phyloP scores from a whole-genome alignment of 2,797 vertebrate species.

The Neoniphon sammara region DNA sequence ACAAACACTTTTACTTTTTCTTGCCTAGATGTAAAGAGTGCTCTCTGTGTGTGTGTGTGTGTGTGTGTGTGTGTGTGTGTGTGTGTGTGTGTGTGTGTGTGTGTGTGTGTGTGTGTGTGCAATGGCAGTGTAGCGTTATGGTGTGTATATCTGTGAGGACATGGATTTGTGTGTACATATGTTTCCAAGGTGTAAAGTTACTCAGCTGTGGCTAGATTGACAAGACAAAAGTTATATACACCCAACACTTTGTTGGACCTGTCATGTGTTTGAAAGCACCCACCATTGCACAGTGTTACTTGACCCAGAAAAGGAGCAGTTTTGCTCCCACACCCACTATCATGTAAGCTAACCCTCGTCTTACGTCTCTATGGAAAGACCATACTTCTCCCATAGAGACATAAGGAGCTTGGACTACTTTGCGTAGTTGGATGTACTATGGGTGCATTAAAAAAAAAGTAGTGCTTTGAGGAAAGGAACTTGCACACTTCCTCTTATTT shows the following conservation, averaged over 20 bases:
- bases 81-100: conserved; percentile 24
- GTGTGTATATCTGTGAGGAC: conserved; percentile 18
- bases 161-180: conserved; percentile 11
- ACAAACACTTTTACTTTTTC: too few species aligned
- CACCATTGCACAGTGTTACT: conserved; percentile 37
- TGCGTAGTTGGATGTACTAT: too few species aligned
- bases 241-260: conserved; percentile 56
- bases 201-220: conserved; percentile 46
- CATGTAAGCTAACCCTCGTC: not conserved
- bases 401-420: too few species aligned
- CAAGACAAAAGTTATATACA: conserved; percentile 62
- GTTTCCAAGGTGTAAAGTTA: conserved; percentile 49
- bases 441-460: too few species aligned
- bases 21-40: too few species aligned
- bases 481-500: too few species aligned
- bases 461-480: too few species aligned
- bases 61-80: conserved; percentile 38
- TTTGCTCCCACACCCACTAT: not conserved
- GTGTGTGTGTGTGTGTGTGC: conserved; percentile 4
- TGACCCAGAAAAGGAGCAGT: conserved; percentile 17
- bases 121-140: too few species aligned
- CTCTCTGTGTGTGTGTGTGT: too few species aligned
- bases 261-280: conserved; percentile 36
- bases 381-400: too few species aligned
- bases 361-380: not conserved